These are phyloP conservation scores for Opisthograptis luteolata DNA, from an alignment of 2,888 invertebrate species.

Conservation along the genomic window DNA sequence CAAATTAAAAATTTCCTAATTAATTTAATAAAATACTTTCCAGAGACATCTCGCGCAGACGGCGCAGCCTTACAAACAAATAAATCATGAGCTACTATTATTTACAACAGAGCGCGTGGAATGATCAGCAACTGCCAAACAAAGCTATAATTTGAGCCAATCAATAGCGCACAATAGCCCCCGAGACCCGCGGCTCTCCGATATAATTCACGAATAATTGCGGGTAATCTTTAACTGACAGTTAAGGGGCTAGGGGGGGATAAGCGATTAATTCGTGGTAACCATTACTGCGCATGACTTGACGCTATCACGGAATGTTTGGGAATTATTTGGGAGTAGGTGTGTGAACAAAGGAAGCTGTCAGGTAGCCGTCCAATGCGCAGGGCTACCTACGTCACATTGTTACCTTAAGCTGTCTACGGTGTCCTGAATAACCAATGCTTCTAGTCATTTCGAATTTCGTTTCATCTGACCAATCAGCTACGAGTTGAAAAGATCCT, in stretches of 20 bases:
- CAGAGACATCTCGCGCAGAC: background rate
- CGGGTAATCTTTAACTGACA: slow-evolving; percentile 42
- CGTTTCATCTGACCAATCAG: background rate
- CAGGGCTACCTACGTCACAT: too few relatives aligned
- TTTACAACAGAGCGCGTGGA: slow-evolving; percentile 5
- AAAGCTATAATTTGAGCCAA: slow-evolving; percentile 25
- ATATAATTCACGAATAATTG: slow-evolving; percentile 40
- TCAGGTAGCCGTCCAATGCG: background rate
- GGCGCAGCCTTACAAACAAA: slow-evolving; percentile 20
- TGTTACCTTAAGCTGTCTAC: background rate
- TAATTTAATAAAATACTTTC: background rate
- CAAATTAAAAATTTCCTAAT: too few relatives aligned
- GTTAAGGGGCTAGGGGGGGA: slow-evolving; percentile 4
- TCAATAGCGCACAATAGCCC: slow-evolving; percentile 26
- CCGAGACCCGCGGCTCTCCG: slow-evolving; percentile 4
- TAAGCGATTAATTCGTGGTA: slow-evolving; percentile 44
- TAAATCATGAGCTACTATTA: slow-evolving; percentile 18
- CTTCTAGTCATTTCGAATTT: background rate
- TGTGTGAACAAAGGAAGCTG: background rate
- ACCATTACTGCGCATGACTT: slow-evolving; percentile 68
- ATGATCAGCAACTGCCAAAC: slow-evolving; percentile 21
- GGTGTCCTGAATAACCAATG: background rate
- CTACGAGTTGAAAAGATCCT: too few relatives aligned
- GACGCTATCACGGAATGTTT: slow-evolving; percentile 41
- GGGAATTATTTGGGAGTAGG: slow-evolving; percentile 11